Percentiles rank a stretch among this genome's conserved stretches.
These are phyloP conservation scores for Adoxophyes honmai DNA, from an alignment of 1,140 invertebrate genomes.

Conservation along the genomic window DNA sequence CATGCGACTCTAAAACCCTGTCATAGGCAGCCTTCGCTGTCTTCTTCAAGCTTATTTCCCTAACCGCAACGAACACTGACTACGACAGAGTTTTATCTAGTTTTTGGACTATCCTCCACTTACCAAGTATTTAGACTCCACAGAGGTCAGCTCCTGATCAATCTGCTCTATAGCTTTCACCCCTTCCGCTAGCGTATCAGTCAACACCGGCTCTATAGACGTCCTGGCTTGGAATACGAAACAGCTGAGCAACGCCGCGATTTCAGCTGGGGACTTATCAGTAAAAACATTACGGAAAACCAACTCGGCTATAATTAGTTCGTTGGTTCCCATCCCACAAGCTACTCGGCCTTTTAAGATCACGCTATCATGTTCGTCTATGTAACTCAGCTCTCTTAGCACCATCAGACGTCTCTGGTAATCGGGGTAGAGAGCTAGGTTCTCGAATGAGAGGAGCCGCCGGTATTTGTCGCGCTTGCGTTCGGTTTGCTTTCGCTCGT, in stretches of 20 bases:
- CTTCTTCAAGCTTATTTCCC: no score
- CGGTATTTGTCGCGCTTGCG: constrained; percentile 84
- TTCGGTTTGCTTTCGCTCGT: constrained; percentile 84
- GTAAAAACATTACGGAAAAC: constrained; percentile 95
- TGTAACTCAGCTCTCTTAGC: constrained; percentile 86
- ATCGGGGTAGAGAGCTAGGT: constrained; percentile 91
- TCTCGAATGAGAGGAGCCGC: constrained; percentile 89
- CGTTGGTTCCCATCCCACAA: constrained; percentile 96
- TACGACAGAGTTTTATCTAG: no score
- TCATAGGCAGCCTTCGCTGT: no score
- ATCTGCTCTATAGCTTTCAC: constrained; percentile 60
- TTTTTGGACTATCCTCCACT: no score
- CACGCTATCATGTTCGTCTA: constrained; percentile 78
- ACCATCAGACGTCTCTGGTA: constrained; percentile 91
- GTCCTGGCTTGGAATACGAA: constrained; percentile 94
- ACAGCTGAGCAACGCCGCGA: constrained; percentile 93
- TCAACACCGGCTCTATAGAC: constrained; percentile 76
- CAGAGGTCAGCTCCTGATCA: constrained; percentile 58
- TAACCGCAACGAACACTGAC: no score
- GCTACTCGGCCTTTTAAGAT: constrained; percentile 87
- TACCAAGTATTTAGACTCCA: constrained; percentile 68
- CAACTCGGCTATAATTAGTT: constrained; percentile 96
- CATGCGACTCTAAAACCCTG: no score
- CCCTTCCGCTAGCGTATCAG: constrained; percentile 75
- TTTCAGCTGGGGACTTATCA: constrained; percentile 91